Conservation (phyloP, 2,888 invertebrate genomes). For the Idaea biselata region DNA sequence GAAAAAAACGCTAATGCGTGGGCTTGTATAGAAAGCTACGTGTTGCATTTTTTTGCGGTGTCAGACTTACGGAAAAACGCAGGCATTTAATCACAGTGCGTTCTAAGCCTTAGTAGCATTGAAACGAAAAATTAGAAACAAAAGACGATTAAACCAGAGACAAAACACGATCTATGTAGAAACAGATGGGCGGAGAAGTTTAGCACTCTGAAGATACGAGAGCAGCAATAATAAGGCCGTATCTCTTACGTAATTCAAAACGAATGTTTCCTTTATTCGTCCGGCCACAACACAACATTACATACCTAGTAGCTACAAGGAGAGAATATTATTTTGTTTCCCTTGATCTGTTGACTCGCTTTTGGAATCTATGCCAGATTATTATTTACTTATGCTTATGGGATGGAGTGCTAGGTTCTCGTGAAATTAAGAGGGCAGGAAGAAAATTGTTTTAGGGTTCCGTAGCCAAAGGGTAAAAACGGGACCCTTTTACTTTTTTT, state of each 20-base stretch:
- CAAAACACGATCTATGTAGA: too few species aligned
- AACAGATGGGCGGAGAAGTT: neutral
- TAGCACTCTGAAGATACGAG: neutral
- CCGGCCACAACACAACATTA: neutral
- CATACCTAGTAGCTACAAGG: neutral
- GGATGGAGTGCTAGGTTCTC: neutral
- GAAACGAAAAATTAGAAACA: too few species aligned
- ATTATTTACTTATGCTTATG: neutral
- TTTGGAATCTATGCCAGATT: neutral
- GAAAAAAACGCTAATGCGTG: too few species aligned
- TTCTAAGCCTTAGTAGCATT: too few species aligned
- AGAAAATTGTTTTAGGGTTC: too few species aligned
- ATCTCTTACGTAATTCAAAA: constrained; percentile 1
- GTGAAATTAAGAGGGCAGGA: neutral
- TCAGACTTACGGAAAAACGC: too few species aligned
- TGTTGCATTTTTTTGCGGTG: too few species aligned
- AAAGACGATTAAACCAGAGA: too few species aligned
- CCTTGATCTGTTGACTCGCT: neutral
- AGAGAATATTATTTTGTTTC: neutral
- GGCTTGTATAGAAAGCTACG: too few species aligned
- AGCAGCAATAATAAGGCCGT: neutral
- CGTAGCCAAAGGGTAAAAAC: too few species aligned
- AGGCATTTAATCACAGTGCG: too few species aligned
- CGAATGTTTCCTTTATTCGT: neutral
- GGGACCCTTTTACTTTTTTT: too few species aligned